Evolutionary conservation across 2,888 invertebrate species (phyloP).

Genomic region (Philereme transversata): DNA sequence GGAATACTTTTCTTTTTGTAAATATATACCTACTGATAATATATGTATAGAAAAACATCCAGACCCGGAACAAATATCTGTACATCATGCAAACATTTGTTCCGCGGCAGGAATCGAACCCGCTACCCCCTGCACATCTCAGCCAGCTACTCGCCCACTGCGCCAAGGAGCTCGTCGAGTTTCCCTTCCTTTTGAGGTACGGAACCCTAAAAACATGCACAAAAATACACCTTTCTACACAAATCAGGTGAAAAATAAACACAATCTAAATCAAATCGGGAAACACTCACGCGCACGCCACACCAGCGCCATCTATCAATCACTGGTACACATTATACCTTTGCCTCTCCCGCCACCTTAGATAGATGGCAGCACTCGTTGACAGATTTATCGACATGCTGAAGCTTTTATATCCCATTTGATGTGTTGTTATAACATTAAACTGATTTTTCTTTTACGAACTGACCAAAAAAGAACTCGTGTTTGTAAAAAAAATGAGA

Average conservation of each 20-base stretch:
- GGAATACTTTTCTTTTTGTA: too few species aligned
- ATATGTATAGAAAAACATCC: too few species aligned
- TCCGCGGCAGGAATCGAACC: too few species aligned
- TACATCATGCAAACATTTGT: too few species aligned
- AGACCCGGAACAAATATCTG: too few species aligned
- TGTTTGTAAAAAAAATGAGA: too few species aligned
- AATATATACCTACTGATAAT: too few species aligned
- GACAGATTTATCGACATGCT: slow-evolving; percentile 65
- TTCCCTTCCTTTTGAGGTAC: too few species aligned
- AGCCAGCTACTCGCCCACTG: too few species aligned
- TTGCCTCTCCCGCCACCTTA: slow-evolving; percentile 58
- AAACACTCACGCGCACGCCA: slow-evolving; percentile 52
- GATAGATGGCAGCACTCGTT: slow-evolving; percentile 77
- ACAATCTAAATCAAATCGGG: slow-evolving; percentile 55
- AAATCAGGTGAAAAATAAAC: slow-evolving; percentile 52
- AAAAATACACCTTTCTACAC: slow-evolving; percentile 33
- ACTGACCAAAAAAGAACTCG: background rate
- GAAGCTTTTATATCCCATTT: slow-evolving; percentile 70
- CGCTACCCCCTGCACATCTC: too few species aligned
- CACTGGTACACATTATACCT: slow-evolving; percentile 72
- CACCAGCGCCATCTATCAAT: slow-evolving; percentile 75
- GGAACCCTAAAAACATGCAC: slow-evolving; percentile 8
- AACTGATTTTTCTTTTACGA: slow-evolving; percentile 38
- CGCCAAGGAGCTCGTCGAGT: too few species aligned
- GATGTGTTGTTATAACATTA: slow-evolving; percentile 67